Base-by-base conservation (phyloP, 2,888 invertebrate genomes). In the Ichneumoninae sp. region DNA sequence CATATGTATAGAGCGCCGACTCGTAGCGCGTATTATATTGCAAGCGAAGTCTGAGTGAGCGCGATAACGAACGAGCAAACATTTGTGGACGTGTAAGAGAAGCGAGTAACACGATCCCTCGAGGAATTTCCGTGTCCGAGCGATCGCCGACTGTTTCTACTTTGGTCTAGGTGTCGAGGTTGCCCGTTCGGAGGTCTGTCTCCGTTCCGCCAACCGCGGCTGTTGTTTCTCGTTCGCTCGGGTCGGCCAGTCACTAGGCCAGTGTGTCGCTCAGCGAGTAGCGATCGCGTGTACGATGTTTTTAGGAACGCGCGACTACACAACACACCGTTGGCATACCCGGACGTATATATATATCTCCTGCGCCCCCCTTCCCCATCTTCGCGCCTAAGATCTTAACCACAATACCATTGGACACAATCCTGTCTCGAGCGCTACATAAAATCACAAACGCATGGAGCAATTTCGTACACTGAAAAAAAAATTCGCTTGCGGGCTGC, bases 201-300 rank as follows among this genome's bases (percentile, higher is more conserved):
- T 80, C 72, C 44, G n/a, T 65, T 47, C 70, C 62, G 52, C 70
- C 66, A 47, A 22, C 10, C 57, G 44, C 19, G 54, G 26, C 22
- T 54, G 40, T 47, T 70, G 33, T 33, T 75, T 40, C 71, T 75
- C 69, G 74, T 57, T 44, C 74, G 86, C 78, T 57, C 76, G 81
- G 87, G 86, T 86, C 86, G 87, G 83, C 80, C 86, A 86, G 86
- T 87, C 86, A 87, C 87, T 87, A 87, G 87, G 87, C 87, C 86
- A 87, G 86, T 86, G 82, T 87, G 87, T 87, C 87, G 87, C 70
- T 68, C 82, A 80, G 77, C 69, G 78, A 78, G 74, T 75, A 65
- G 74, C 74, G 79, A 85, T 84, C 81, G 75, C 70, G 80, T 76
- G 85, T 84, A 79, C 80, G 70, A 84, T 86, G 83, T 79, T 85